Conservation (phyloP, 2,797 vertebrate species). For the Rhinella marina region DNA sequence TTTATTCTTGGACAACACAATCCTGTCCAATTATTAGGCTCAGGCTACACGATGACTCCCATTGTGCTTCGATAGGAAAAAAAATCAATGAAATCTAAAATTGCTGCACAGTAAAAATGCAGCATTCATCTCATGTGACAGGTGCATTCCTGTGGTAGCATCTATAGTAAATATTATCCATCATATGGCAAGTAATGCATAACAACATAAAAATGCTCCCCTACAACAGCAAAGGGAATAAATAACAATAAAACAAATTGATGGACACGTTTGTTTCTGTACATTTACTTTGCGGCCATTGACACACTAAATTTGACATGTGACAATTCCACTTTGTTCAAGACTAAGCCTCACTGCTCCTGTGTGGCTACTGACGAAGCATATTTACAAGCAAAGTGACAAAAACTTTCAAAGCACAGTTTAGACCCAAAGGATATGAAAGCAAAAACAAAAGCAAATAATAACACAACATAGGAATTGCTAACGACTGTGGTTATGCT, state of each 20-base stretch:
- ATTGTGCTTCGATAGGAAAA: neutral
- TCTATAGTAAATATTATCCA: conserved; percentile 38
- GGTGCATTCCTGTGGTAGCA: conserved; percentile 12
- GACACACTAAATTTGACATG: conserved; percentile 44
- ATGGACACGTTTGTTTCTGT: conserved; percentile 22
- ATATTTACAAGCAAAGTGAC: conserved; percentile 38
- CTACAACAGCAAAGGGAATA: conserved; percentile 22
- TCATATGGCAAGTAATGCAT: conserved; percentile 28
- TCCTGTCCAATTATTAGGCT: neutral
- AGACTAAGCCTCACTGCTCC: conserved; percentile 10
- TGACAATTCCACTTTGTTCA: conserved; percentile 45
- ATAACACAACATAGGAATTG: conserved; percentile 14
- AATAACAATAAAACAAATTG: conserved; percentile 47
- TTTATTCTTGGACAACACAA: neutral
- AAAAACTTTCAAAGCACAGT: conserved; percentile 29
- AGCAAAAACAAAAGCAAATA: neutral
- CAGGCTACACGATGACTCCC: neutral
- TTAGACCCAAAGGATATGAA: conserved; percentile 38
- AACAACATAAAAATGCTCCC: conserved; percentile 37
- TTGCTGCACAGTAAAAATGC: neutral
- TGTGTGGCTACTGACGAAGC: conserved; percentile 29
- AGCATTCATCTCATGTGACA: conserved; percentile 25
- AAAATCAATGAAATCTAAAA: conserved; percentile 17
- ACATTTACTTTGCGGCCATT: conserved; percentile 26
- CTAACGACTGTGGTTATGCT: neutral